Percentiles rank a stretch among this genome's conserved stretches.
Evolutionary conservation across 2,113 vertebrate species (phyloP).

Genomic region (Sylvilagus bachmani): DNA sequence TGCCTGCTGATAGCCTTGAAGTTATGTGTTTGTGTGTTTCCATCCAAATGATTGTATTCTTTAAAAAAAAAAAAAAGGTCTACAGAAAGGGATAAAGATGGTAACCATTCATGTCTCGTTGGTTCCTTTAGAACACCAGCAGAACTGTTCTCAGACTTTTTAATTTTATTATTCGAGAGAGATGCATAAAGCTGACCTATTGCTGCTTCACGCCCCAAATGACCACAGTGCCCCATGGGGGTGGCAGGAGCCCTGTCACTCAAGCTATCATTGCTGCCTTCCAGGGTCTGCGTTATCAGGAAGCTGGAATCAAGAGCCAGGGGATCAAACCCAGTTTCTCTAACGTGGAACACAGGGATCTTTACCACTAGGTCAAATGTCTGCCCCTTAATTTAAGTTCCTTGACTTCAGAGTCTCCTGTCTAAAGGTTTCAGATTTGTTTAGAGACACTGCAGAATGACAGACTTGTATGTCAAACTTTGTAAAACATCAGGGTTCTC

Average conservation of each 20-base stretch:
- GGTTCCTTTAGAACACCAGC: not conserved
- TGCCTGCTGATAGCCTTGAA: not conserved
- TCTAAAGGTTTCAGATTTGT: not conserved
- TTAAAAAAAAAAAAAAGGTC: no score
- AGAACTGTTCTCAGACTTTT: not conserved
- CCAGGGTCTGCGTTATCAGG: no score
- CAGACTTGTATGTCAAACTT: not conserved
- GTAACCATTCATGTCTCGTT: not conserved
- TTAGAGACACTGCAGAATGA: not conserved
- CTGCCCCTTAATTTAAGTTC: not conserved
- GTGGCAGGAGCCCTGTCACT: no score
- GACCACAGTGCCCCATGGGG: no score
- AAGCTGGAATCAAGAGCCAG: no score
- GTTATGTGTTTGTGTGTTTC: not conserved
- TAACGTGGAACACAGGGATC: no score
- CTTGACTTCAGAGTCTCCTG: conserved; percentile 38
- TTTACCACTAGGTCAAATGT: no score
- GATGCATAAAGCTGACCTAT: no score
- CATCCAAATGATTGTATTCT: not conserved
- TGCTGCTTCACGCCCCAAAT: no score
- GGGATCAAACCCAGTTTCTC: no score
- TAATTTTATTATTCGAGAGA: no score
- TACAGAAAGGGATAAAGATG: not conserved
- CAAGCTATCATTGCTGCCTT: no score
- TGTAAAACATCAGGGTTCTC: not conserved